A percentile compares a stretch with the other conserved stretches of the same genome.
These are phyloP conservation scores for Poeciliopsis turneri DNA, from an alignment of 2,797 vertebrate genomes.

Conservation along the genomic window DNA sequence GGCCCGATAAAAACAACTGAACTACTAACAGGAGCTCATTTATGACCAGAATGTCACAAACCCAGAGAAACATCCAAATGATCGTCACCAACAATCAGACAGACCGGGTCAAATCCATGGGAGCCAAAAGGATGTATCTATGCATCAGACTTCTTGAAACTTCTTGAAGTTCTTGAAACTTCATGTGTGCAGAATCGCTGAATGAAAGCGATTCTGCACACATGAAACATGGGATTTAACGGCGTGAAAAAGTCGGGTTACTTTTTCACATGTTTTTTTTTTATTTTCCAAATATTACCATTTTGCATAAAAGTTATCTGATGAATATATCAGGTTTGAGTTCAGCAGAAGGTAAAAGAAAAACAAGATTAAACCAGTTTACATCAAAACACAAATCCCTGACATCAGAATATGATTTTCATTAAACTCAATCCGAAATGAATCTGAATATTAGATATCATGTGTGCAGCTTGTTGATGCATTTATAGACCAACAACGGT, in stretches of 20 bases:
- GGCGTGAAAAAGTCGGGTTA: not conserved
- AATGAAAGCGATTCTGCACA: not conserved
- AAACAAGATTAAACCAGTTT: not conserved
- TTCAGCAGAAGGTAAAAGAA: not conserved
- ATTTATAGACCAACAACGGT: not conserved
- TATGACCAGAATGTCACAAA: not conserved
- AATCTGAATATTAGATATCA: not conserved
- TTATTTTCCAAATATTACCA: not conserved
- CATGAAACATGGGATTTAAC: not conserved
- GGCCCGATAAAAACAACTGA: not conserved
- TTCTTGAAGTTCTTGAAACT: no score
- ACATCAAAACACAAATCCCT: not conserved
- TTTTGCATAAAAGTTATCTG: not conserved
- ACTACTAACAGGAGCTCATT: not conserved
- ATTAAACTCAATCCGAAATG: not conserved
- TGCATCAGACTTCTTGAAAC: not conserved
- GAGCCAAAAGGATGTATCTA: not conserved
- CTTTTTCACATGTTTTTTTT: not conserved
- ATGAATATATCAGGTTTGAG: not conserved
- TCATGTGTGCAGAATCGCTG: not conserved
- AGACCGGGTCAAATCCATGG: not conserved
- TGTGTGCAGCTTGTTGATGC: no score
- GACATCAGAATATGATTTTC: not conserved
- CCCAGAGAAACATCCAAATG: not conserved
- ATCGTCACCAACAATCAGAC: not conserved